Evolutionary conservation across 37 sponge, comb jelly and placozoan species (phyloP).

Genomic region (Petrosia ficiformis): DNA sequence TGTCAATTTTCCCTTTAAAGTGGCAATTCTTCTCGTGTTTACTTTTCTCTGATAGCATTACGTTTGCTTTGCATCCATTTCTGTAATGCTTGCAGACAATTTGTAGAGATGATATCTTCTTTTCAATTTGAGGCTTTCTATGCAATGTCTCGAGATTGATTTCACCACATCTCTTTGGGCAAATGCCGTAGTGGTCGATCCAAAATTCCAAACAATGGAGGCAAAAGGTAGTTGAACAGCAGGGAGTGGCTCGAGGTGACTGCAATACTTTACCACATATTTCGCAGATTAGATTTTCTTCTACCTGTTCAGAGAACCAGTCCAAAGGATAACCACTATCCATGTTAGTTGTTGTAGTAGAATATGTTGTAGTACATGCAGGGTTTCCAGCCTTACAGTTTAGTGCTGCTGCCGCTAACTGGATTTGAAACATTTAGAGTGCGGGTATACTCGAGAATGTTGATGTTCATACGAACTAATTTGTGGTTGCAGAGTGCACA

Average conservation of each 20-base stretch:
- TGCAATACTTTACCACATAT: constrained; percentile 60
- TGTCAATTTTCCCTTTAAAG: background rate
- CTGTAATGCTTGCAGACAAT: constrained; percentile 39
- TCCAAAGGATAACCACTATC: constrained; percentile 62
- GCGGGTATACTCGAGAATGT: background rate
- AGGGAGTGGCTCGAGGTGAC: constrained; percentile 36
- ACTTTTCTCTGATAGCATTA: constrained; percentile 38
- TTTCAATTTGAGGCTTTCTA: constrained; percentile 31
- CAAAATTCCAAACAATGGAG: constrained; percentile 34
- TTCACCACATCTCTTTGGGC: constrained; percentile 58
- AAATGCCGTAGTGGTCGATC: constrained; percentile 54
- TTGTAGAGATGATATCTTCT: constrained; percentile 46
- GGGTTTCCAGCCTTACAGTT: background rate
- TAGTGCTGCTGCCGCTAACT: background rate
- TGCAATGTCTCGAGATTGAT: constrained; percentile 33
- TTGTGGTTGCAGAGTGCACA: too few species aligned
- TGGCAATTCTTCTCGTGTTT: constrained; percentile 61
- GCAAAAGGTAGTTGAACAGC: constrained; percentile 69
- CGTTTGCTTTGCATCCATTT: constrained; percentile 47
- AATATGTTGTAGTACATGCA: background rate
- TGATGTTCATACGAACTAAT: background rate
- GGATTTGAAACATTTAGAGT: background rate
- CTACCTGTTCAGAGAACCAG: constrained; percentile 54
- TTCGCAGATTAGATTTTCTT: constrained; percentile 52
- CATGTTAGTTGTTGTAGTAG: background rate